phyloP scores from a whole-genome alignment of 2,797 vertebrate genomes.

The Sebastes glaucus region DNA sequence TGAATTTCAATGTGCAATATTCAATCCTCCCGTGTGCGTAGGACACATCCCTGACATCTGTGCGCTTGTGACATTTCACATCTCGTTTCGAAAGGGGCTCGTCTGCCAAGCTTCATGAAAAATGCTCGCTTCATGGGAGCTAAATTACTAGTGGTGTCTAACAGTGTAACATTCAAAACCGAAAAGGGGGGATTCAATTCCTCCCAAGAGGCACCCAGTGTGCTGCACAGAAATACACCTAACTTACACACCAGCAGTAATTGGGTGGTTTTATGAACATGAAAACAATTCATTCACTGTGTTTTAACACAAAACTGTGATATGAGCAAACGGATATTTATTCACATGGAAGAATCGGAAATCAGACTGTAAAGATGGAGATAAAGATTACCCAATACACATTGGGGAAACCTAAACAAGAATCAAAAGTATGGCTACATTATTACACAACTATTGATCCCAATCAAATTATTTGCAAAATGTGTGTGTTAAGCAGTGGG shows the following conservation, averaged over 20 bases:
- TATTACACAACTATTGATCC: background rate
- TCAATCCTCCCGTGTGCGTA: constrained; percentile 10
- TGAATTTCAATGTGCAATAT: constrained; percentile 39
- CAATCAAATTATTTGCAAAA: background rate
- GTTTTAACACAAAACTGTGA: background rate
- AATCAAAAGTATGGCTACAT: background rate
- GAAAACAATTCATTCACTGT: background rate
- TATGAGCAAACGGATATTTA: background rate
- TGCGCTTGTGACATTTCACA: constrained; percentile 55
- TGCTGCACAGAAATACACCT: background rate
- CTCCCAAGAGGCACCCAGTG: background rate
- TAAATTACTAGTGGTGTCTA: constrained; percentile 28
- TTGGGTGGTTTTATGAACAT: background rate
- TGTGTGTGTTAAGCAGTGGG: background rate
- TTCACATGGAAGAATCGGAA: background rate
- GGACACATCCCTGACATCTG: constrained; percentile 43
- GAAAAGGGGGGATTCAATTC: background rate
- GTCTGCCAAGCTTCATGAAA: constrained; percentile 44
- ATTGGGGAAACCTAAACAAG: background rate
- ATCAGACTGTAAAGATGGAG: background rate
- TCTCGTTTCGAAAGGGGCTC: constrained; percentile 34
- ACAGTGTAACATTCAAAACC: constrained; percentile 8
- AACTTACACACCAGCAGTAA: background rate
- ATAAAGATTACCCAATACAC: background rate
- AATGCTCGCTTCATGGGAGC: constrained; percentile 18